A percentile compares a stretch with the other conserved stretches of the same genome.
Evolutionary conservation across 2,888 invertebrate genomes (phyloP).

Genomic region (Clanis bilineata): DNA sequence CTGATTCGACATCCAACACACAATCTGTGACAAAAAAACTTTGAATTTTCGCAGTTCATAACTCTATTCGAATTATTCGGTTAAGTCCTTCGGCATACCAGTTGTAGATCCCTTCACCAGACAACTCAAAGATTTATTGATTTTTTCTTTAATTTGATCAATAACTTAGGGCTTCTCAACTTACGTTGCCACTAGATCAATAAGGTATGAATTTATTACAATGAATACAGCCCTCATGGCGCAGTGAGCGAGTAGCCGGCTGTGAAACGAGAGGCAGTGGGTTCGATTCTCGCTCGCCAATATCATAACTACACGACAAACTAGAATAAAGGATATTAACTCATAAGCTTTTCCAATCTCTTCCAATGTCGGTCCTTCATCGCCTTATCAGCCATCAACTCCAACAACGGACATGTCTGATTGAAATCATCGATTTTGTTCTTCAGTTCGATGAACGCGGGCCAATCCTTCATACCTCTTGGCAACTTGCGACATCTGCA

Average conservation of each 20-base stretch:
- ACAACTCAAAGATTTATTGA: too few species aligned
- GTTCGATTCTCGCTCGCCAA: too few species aligned
- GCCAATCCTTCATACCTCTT: slow-evolving; percentile 93
- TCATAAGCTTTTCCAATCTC: slow-evolving; percentile 75
- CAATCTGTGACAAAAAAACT: slow-evolving; percentile 65
- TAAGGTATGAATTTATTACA: too few species aligned
- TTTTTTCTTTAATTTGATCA: too few species aligned
- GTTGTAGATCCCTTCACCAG: too few species aligned
- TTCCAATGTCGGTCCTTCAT: slow-evolving; percentile 93
- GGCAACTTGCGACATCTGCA: slow-evolving; percentile 91
- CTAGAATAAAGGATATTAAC: slow-evolving; percentile 36
- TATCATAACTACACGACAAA: too few species aligned
- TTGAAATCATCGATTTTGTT: slow-evolving; percentile 95
- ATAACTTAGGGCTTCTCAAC: neutral
- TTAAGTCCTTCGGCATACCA: too few species aligned
- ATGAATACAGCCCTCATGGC: too few species aligned
- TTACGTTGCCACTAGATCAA: too few species aligned
- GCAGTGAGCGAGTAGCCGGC: too few species aligned
- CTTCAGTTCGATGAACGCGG: slow-evolving; percentile 92
- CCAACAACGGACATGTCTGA: slow-evolving; percentile 92
- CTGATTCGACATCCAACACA: slow-evolving; percentile 89
- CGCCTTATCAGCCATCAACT: slow-evolving; percentile 93
- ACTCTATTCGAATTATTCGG: too few species aligned
- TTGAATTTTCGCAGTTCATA: neutral
- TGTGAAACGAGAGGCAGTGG: too few species aligned